Conservation (phyloP, 2,113 vertebrate species). For the Boulengeromyrus knoepffleri region DNA sequence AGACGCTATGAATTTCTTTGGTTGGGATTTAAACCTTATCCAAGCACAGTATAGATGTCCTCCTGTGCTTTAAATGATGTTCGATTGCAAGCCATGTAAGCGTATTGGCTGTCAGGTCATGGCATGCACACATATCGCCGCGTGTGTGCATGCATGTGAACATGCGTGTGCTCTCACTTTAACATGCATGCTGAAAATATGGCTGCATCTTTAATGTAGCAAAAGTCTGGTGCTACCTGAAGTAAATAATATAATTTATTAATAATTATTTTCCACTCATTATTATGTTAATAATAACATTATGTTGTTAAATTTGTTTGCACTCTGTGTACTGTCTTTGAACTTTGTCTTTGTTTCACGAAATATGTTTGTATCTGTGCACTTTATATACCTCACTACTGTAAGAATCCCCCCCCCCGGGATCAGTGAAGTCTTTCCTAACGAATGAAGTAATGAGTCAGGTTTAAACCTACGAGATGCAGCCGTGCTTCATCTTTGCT, state of each 20-base stretch:
- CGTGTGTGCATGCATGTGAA: not conserved
- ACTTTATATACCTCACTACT: not conserved
- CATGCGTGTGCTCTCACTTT: not conserved
- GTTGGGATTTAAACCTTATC: not conserved
- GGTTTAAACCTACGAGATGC: not conserved
- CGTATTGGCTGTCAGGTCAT: not conserved
- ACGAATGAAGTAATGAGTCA: not conserved
- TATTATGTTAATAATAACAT: not conserved
- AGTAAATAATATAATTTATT: not conserved
- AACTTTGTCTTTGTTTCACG: not conserved
- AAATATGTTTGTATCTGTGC: not conserved
- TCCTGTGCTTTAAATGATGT: not conserved
- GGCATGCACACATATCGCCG: not conserved
- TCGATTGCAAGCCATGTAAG: not conserved
- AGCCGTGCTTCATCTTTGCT: not conserved
- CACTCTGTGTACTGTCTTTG: not conserved
- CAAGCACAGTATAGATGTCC: not conserved
- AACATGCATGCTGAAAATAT: not conserved
- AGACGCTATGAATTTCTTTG: not conserved
- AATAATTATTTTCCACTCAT: not conserved
- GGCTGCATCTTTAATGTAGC: not conserved
- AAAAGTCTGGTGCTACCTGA: not conserved
- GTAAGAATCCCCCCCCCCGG: not conserved
- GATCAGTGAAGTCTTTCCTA: not conserved
- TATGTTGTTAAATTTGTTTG: not conserved